phyloP scores from a whole-genome alignment of 2,888 invertebrate species.

The Aphodius sticticus region DNA sequence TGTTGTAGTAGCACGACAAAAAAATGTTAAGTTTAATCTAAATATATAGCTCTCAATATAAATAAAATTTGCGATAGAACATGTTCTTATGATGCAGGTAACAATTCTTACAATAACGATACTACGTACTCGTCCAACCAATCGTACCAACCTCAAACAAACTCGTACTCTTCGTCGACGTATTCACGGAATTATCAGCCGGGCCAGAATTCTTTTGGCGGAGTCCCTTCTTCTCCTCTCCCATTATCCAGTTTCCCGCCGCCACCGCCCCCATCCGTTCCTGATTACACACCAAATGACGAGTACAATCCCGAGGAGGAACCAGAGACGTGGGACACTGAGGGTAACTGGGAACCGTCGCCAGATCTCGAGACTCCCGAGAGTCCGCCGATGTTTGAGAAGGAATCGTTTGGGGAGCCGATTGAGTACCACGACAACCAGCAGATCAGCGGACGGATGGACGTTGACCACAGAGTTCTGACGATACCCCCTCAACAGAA shows the following conservation, averaged over 20 bases:
- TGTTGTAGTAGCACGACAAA: too few relatives aligned
- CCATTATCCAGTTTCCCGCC: conserved; percentile 20
- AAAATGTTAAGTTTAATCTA: too few relatives aligned
- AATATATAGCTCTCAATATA: background rate
- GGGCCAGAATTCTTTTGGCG: conserved; percentile 27
- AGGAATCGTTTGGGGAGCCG: conserved; percentile 65
- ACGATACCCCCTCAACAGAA: conserved; percentile 47
- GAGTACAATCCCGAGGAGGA: conserved; percentile 61
- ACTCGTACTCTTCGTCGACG: conserved; percentile 28
- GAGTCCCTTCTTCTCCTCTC: background rate
- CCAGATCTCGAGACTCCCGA: conserved; percentile 66
- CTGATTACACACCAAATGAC: conserved; percentile 46
- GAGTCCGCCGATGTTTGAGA: conserved; percentile 72
- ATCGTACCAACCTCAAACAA: conserved; percentile 23
- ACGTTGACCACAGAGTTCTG: conserved; percentile 70
- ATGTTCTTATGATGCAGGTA: conserved; percentile 27
- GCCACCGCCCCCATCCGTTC: conserved; percentile 32
- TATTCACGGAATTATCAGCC: conserved; percentile 26
- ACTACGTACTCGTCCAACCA: conserved; percentile 20
- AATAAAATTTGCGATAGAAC: background rate
- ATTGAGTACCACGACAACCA: conserved; percentile 69
- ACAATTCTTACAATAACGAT: conserved; percentile 30
- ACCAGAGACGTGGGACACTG: conserved; percentile 60
- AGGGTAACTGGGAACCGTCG: conserved; percentile 55
- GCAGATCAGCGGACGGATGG: conserved; percentile 48